These are phyloP conservation scores for Origma solitaria DNA, from an alignment of 2,113 vertebrate genomes.

Conservation along the genomic window DNA sequence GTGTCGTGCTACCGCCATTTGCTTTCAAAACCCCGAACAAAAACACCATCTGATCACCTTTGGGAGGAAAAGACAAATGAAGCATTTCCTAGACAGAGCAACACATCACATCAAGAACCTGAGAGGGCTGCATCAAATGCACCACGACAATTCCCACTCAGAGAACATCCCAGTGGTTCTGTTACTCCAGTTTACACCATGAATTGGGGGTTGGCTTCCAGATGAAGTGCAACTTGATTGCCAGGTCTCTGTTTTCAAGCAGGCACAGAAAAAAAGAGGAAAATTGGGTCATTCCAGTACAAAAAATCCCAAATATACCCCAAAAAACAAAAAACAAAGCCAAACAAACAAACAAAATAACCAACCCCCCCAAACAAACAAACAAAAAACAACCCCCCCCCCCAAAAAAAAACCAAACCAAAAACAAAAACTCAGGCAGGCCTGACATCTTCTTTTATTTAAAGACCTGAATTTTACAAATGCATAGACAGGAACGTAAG, in stretches of 20 bases:
- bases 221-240: not conserved
- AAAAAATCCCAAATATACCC: too few species aligned
- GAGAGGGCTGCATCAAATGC: not conserved
- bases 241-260: not conserved
- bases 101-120: not conserved
- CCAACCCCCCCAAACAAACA: too few species aligned
- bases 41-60: not conserved
- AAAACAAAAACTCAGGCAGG: not conserved
- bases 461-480: not conserved
- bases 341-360: too few species aligned
- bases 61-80: not conserved
- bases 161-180: not conserved
- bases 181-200: not conserved
- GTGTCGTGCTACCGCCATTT: not conserved
- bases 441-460: not conserved
- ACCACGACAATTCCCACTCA: accelerated
- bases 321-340: not conserved
- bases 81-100: not conserved
- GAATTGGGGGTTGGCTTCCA: not conserved
- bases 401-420: too few species aligned
- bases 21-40: not conserved
- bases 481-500: not conserved
- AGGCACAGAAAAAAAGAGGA: not conserved
- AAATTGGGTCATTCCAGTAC: not conserved
- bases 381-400: too few species aligned